phyloP scores from a whole-genome alignment of 2,113 vertebrate genomes.

The Taxidea taxus region DNA sequence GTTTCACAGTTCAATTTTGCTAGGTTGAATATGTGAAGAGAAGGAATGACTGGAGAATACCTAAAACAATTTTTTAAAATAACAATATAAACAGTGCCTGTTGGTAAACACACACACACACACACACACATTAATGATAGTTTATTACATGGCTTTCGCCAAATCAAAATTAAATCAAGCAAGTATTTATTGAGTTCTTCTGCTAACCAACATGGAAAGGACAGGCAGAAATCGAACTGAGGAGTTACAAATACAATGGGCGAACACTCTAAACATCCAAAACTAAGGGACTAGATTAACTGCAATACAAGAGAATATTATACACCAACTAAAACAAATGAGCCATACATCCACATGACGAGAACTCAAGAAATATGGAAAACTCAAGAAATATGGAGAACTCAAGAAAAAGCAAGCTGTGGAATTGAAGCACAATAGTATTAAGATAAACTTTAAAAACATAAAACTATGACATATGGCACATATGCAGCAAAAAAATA shows the following conservation, averaged over 20 bases:
- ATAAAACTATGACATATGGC: background rate
- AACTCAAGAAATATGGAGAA: background rate
- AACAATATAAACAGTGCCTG: background rate
- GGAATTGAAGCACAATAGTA: background rate
- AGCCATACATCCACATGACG: background rate
- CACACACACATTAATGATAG: background rate
- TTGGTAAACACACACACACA: background rate
- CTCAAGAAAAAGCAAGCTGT: background rate
- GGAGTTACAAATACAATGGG: background rate
- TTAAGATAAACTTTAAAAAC: background rate
- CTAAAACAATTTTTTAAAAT: background rate
- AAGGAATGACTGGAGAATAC: background rate
- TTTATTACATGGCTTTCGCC: background rate
- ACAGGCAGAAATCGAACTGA: background rate
- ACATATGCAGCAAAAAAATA: background rate
- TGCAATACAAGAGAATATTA: background rate
- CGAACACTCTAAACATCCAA: background rate
- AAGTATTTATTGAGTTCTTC: background rate
- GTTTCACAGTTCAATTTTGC: background rate
- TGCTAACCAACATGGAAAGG: background rate
- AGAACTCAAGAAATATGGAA: background rate
- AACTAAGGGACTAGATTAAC: background rate
- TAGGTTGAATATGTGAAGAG: background rate
- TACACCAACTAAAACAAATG: background rate
- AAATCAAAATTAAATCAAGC: slow-evolving; percentile 21